phyloP scores from a whole-genome alignment of 1,140 invertebrate species.

The Drosophila chauvacae region DNA sequence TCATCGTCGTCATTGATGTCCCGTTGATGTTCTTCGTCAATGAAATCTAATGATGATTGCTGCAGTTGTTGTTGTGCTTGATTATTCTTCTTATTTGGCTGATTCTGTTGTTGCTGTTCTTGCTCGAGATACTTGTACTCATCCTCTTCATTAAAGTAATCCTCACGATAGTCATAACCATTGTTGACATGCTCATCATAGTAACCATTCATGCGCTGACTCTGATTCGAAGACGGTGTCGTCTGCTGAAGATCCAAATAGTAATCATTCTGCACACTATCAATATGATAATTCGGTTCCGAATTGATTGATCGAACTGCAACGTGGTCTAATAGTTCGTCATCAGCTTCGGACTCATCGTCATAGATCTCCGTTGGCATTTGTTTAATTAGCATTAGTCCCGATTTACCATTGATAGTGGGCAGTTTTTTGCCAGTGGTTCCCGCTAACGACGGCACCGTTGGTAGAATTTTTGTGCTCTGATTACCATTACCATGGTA shows the following conservation, averaged over 20 bases:
- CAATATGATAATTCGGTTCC: conserved; percentile 65
- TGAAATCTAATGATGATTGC: conserved; percentile 64
- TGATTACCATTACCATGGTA: conserved; percentile 65
- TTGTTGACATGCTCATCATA: conserved; percentile 78
- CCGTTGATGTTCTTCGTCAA: conserved; percentile 42
- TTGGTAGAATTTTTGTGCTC: conserved; percentile 54
- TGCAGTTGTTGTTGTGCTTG: conserved; percentile 48
- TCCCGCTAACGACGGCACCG: conserved; percentile 66
- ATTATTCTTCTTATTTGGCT: conserved; percentile 52
- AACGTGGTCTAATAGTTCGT: conserved; percentile 23
- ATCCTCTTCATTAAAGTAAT: conserved; percentile 84
- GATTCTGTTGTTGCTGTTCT: conserved; percentile 60
- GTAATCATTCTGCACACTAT: conserved; percentile 79
- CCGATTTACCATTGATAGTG: conserved; percentile 80
- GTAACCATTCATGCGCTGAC: conserved; percentile 78
- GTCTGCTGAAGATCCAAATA: conserved; percentile 74
- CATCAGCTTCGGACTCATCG: conserved; percentile 58
- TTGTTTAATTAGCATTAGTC: conserved; percentile 71
- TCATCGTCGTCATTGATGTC: conserved; percentile 59
- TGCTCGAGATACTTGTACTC: conserved; percentile 82
- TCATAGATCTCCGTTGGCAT: conserved; percentile 81
- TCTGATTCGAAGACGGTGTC: conserved; percentile 73
- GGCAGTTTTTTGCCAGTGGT: conserved; percentile 82
- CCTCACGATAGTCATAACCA: conserved; percentile 83
- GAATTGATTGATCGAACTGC: conserved; percentile 9